Conservation (phyloP, 2,113 vertebrate species). For the Formicarius rufipectus region DNA sequence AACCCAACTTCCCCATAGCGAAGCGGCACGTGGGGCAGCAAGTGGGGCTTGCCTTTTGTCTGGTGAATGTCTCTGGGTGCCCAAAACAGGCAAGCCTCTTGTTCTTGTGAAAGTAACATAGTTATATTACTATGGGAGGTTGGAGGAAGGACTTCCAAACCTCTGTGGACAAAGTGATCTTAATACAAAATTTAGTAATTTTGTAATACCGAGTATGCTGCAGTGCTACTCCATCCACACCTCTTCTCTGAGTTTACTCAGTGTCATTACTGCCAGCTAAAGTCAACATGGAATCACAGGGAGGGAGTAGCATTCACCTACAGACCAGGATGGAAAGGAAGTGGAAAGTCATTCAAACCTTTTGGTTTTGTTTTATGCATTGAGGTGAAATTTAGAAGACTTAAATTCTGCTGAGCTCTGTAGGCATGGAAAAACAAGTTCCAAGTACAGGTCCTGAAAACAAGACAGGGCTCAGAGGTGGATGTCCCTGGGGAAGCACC, state of each 20-base stretch:
- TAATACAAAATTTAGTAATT: not conserved
- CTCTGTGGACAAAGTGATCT: not conserved
- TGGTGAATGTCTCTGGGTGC: not conserved
- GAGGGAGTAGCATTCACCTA: not conserved
- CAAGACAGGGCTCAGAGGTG: not conserved
- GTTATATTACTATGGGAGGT: not conserved
- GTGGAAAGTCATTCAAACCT: not conserved
- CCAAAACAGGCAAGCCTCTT: not conserved
- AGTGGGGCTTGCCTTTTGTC: not conserved
- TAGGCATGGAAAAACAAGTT: not conserved
- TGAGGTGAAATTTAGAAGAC: not conserved
- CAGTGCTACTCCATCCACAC: not conserved
- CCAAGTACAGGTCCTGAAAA: not conserved
- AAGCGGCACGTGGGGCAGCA: not conserved
- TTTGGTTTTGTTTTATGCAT: not conserved
- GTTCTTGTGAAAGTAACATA: not conserved
- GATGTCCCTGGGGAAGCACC: not conserved
- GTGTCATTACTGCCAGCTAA: not conserved
- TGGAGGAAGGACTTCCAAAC: not conserved
- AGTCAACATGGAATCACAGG: not conserved
- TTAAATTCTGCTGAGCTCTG: slow-evolving; percentile 15
- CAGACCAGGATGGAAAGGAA: not conserved
- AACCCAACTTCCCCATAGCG: accelerated
- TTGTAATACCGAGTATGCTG: not conserved
- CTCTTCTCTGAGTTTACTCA: not conserved